phyloP scores from a whole-genome alignment of 2,113 vertebrate genomes.

The Gambusia affinis region DNA sequence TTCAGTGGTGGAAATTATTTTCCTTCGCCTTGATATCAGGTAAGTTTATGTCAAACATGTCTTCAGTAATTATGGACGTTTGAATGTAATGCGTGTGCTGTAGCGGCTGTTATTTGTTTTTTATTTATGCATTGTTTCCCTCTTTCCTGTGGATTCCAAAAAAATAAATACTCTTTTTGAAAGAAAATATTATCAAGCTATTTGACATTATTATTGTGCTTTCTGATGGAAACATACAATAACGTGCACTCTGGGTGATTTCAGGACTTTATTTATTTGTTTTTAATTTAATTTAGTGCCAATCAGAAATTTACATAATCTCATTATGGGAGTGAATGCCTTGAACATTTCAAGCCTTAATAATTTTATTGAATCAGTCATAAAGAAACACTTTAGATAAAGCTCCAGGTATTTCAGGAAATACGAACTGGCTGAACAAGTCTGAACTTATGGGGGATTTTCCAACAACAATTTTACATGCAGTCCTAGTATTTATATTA shows the following conservation, averaged over 20 bases:
- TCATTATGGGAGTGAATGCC: background rate
- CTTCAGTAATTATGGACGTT: background rate
- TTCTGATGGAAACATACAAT: background rate
- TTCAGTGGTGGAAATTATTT: conserved; percentile 20
- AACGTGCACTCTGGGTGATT: too few relatives aligned
- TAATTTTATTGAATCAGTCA: too few relatives aligned
- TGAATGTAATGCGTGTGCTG: background rate
- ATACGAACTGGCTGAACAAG: background rate
- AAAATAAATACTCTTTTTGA: background rate
- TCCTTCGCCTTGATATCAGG: conserved; percentile 57
- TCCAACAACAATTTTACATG: too few relatives aligned
- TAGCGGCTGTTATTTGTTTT: background rate
- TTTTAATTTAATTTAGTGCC: background rate
- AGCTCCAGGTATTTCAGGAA: background rate
- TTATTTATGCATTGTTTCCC: background rate
- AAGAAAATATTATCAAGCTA: background rate
- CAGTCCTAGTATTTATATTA: too few relatives aligned
- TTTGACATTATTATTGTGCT: background rate
- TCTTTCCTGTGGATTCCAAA: background rate
- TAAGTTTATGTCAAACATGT: conserved; percentile 38
- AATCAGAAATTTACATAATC: background rate
- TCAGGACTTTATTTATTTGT: too few relatives aligned
- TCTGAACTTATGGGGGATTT: too few relatives aligned
- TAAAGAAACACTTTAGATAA: background rate
- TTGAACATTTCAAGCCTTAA: background rate